Base-by-base conservation (phyloP, 2,113 vertebrate species). In the Tympanuchus pallidicinctus region DNA sequence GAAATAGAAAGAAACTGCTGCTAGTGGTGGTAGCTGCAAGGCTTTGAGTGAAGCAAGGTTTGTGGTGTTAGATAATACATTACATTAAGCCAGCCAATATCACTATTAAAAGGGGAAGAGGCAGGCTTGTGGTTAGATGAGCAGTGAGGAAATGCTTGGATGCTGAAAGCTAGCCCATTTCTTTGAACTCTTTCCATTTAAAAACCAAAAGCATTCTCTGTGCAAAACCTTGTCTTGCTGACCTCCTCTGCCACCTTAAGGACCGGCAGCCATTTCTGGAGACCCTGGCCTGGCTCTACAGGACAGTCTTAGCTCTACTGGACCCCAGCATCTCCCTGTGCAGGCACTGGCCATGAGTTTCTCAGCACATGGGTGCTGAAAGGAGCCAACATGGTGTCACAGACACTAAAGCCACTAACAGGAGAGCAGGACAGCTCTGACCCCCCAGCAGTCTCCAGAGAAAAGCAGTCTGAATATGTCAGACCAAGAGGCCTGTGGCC, bases 151-250 rank as follows among this genome's bases (percentile, higher is more conserved):
- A 91, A 94, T 78, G 47, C 42, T 52, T 38, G 4, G 69, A 66
- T 84, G 38, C 42, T 64, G 75, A 90, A 84, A 87, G 74, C 52
- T 61, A 82, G 66, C 32, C 78, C 17, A 7, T 52, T 89, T 81
- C 52, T 89, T 92, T 93, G 54, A 34, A 57, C 32, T 91, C 38
- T 65, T 92, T 78, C 52, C 14, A 79, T 82, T 69, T 72, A 72
- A 74, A 72, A 30, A 43, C 54, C 52, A 64, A 89, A 79, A 66
- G 43, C 47, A 90, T 59, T 60, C 67, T 40, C 66, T 64, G 25
- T 83, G 19, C 82, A 77, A 75, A 94, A 57, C n/a, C 14, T 47
- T 79, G 82, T 28, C 34, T 72, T 40, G 67, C 32, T 78, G 66
- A 74, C 14, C 57, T 79, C 32, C 42, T 86, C 50, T 50, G 36